These are phyloP conservation scores for Dicerorhinus sumatrensis DNA, from an alignment of 2,113 vertebrate species.

Conservation along the genomic window DNA sequence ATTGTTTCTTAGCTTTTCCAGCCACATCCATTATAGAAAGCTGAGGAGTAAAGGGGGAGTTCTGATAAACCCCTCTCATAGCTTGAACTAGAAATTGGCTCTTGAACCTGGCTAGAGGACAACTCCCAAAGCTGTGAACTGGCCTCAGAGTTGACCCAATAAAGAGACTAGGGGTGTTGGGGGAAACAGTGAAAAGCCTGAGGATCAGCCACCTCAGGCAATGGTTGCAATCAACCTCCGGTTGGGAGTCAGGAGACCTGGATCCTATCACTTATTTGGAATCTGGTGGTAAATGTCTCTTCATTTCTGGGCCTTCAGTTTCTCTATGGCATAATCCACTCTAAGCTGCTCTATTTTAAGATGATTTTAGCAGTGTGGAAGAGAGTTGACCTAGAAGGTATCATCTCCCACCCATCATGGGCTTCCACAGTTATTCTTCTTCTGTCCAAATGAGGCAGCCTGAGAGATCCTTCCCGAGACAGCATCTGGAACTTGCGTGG, in stretches of 20 bases:
- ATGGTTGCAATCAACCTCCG: background rate
- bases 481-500: background rate
- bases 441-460: background rate
- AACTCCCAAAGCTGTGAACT: conserved; percentile 32
- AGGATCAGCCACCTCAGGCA: background rate
- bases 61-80: conserved; percentile 11
- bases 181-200: background rate
- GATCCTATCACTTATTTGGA: background rate
- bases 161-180: background rate
- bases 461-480: background rate
- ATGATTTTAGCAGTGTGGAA: background rate
- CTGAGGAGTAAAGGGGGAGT: background rate
- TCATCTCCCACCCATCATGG: background rate
- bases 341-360: conserved; percentile 13
- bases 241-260: background rate
- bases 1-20: conserved; percentile 52
- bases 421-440: background rate
- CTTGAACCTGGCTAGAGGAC: conserved; percentile 11
- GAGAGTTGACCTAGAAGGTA: background rate
- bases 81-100: conserved; percentile 42
- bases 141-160: background rate
- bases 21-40: conserved; percentile 2
- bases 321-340: background rate
- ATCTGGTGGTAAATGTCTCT: background rate
- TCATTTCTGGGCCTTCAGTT: background rate